Percentiles rank a stretch among this genome's conserved stretches.
These are phyloP conservation scores for Rhinolophus ferrumequinum DNA, from an alignment of 2,113 vertebrate genomes.

Conservation along the genomic window DNA sequence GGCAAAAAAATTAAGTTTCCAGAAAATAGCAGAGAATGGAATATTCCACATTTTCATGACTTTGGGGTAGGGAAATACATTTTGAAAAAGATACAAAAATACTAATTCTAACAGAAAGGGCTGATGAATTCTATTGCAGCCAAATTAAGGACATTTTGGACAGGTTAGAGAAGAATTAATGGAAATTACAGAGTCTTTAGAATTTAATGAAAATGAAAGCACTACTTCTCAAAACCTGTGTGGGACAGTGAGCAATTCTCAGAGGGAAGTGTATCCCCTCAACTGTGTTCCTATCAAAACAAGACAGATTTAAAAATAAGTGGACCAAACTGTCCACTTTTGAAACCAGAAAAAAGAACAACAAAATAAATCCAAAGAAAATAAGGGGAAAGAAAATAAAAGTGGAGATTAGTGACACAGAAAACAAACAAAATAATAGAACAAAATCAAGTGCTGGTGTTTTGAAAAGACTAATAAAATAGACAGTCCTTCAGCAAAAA, in stretches of 20 bases:
- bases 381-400: not conserved
- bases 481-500: not conserved
- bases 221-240: fast-evolving
- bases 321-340: not conserved
- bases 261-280: fast-evolving
- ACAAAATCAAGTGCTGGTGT: not conserved
- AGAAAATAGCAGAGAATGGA: fast-evolving
- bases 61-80: not conserved
- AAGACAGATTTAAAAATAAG: not conserved
- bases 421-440: not conserved
- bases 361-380: slow-evolving; percentile 28
- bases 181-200: too few relatives aligned
- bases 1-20: not conserved
- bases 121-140: too few relatives aligned
- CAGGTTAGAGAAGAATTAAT: too few relatives aligned
- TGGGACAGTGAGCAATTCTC: not conserved
- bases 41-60: not conserved
- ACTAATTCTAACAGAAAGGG: not conserved
- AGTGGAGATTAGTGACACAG: not conserved
- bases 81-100: not conserved
- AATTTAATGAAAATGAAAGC: not conserved
- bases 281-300: not conserved
- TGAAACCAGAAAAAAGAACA: not conserved
- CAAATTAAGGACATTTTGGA: not conserved
- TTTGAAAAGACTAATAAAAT: not conserved